These are phyloP conservation scores for Salvelinus fontinalis DNA, from an alignment of 2,113 vertebrate genomes.

Conservation along the genomic window DNA sequence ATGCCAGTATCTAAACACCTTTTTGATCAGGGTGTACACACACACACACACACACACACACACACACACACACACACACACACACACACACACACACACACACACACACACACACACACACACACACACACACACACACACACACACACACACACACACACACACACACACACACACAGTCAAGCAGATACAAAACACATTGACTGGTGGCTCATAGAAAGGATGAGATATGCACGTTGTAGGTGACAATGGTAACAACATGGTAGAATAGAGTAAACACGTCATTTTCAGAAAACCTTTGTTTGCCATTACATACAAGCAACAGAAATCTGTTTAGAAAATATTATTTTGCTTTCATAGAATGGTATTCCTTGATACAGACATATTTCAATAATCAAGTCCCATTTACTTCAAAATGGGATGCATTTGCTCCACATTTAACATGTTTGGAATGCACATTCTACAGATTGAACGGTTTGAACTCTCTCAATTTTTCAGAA, in stretches of 20 bases:
- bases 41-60: background rate
- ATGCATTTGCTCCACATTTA: too few species aligned
- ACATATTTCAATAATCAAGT: background rate
- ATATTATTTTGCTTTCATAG: background rate
- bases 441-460: too few species aligned
- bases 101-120: background rate
- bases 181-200: background rate
- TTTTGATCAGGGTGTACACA: constrained; percentile 29
- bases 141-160: background rate
- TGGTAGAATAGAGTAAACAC: constrained; percentile 11
- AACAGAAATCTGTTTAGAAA: background rate
- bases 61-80: too few species aligned
- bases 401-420: too few species aligned
- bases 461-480: too few species aligned
- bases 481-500: background rate
- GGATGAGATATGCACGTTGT: background rate
- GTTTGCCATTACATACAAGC: background rate
- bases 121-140: background rate
- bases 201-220: background rate
- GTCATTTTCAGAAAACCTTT: background rate
- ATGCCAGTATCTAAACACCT: constrained; percentile 36
- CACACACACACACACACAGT: background rate
- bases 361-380: background rate
- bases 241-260: constrained; percentile 54
- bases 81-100: too few species aligned